Conservation (phyloP, 2,113 vertebrate species). For the Chionis minor region DNA sequence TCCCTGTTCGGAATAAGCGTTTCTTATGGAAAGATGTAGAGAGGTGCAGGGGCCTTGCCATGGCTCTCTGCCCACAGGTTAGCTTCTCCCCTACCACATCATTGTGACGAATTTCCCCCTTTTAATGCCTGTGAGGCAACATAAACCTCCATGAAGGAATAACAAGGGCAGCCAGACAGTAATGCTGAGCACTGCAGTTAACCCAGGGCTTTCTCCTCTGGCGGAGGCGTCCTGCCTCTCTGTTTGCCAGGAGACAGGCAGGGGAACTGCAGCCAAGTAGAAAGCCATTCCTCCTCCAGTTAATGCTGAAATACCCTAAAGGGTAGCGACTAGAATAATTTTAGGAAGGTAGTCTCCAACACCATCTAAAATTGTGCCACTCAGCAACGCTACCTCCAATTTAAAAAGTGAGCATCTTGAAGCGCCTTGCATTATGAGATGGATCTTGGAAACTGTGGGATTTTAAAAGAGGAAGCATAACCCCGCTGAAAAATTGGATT, state of each 20-base stretch:
- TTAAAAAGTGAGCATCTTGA: not conserved
- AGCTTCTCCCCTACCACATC: not conserved
- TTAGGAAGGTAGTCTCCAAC: not conserved
- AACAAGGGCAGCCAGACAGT: not conserved
- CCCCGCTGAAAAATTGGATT: not conserved
- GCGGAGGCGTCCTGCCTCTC: not conserved
- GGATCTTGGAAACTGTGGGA: not conserved
- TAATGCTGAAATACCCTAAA: not conserved
- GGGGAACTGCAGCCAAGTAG: not conserved
- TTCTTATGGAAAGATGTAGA: not conserved
- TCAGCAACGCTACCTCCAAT: not conserved
- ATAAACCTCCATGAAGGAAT: not conserved
- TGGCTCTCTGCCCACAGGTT: not conserved
- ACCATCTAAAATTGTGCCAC: not conserved
- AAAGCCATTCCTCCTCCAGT: not conserved
- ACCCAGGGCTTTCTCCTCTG: not conserved
- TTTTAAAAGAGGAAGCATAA: not conserved
- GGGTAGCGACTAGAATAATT: not conserved
- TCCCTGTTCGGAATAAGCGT: rapidly evolving
- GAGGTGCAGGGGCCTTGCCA: not conserved
- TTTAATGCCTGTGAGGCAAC: not conserved
- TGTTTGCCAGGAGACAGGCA: not conserved
- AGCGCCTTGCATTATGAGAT: not conserved
- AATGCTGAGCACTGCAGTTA: not conserved
- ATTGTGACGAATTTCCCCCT: not conserved